Evolutionary conservation across 1,140 invertebrate genomes (phyloP).

Genomic region (Chionoecetes opilio): DNA sequence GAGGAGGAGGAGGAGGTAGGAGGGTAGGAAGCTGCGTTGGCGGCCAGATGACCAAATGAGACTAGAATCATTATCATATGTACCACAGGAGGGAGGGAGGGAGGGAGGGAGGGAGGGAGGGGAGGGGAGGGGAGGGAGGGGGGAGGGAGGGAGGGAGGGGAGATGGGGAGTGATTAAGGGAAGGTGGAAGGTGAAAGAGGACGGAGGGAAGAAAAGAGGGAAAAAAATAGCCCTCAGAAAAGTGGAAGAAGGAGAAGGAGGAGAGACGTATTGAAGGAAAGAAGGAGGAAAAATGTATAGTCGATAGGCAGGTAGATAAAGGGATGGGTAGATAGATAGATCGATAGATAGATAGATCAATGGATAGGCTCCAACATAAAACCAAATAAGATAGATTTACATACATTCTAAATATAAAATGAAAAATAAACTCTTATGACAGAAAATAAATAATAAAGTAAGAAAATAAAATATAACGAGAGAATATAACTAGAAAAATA

Average conservation of each 20-base stretch:
- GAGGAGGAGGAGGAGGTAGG: background rate
- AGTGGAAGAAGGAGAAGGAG: background rate
- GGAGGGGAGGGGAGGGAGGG: background rate
- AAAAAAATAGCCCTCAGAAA: background rate
- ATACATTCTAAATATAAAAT: background rate
- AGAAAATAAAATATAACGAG: background rate
- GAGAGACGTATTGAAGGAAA: background rate
- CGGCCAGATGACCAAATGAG: constrained; percentile 6
- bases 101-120: background rate
- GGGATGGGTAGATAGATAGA: background rate
- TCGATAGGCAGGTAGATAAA: too few relatives aligned
- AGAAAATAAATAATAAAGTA: background rate
- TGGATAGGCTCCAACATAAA: background rate
- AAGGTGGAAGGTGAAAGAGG: constrained; percentile 25
- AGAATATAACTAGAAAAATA: background rate
- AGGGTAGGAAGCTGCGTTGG: background rate
- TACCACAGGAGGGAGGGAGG: background rate
- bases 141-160: background rate
- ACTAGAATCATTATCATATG: constrained; percentile 21
- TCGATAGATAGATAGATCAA: background rate
- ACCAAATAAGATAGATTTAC: too few relatives aligned
- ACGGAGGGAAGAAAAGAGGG: background rate
- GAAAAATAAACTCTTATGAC: background rate
- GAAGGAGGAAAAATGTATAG: background rate
- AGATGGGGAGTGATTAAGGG: constrained; percentile 27